Evolutionary conservation across 1,140 invertebrate species (phyloP), one percentile per base, ranked within the genome.

Genomic region (Panulirus ornatus): DNA sequence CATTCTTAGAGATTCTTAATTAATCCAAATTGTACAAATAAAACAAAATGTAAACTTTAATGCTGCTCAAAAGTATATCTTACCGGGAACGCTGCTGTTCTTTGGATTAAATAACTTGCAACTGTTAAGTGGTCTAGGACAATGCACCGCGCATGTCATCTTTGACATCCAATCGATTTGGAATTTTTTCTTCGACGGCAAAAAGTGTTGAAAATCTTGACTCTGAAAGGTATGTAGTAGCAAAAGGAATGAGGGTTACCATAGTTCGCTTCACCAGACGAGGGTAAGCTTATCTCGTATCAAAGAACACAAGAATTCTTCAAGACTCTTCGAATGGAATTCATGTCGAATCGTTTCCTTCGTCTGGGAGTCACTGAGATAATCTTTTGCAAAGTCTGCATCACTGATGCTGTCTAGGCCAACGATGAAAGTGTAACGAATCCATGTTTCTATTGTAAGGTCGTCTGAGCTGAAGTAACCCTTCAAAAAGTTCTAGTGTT

Each of bases 121-220:
- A n/a, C 0, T 38, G 22, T 42, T 40, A 19, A 76, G 36, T 42
- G 36, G n/a, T 8, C 19, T 40, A 84, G 38, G 81, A 84, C 71
- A 90, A 90, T 40, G 88, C 36, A 47, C 58, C 47, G 82, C 40
- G 42, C 78, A 71, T 89, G 63, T 90, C 79, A 90, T 84, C 81
- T 63, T 75, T 90, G 81, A 81, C 79, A 63, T 83, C 79, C 51
- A 83, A 40, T 58, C 78, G 42, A 54, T 81, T 81, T 81, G 30
- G 47, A 0, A 70, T 86, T 58, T 34, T 76, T 14, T 36, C 70
- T 79, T 89, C 83, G 87, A 89, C 73, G 71, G 47, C 51, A 82
- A 82, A 38, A 73, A 82, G 44, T 82, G 63, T 44, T 82, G 87
- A 88, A 75, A 83, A 89, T 40, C 40, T 19, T 73, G 78, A 89